phyloP scores from a whole-genome alignment of 2,888 invertebrate species.

The Ctena decussata region DNA sequence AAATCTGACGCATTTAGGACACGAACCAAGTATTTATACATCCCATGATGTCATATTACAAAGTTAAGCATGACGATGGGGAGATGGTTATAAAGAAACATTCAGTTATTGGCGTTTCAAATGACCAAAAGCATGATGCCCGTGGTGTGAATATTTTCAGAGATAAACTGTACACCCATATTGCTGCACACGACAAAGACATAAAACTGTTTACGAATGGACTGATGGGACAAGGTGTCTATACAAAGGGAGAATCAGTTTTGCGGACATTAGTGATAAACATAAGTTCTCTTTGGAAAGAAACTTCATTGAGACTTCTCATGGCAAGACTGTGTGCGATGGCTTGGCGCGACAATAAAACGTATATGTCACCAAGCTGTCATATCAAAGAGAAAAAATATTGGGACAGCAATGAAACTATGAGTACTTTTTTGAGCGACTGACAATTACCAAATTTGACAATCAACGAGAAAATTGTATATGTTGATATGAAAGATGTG shows the following conservation, averaged over 20 bases:
- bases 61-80: not conserved
- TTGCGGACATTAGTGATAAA: constrained; percentile 8
- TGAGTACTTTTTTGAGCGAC: too few relatives aligned
- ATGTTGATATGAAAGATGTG: too few relatives aligned
- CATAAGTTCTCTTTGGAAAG: too few relatives aligned
- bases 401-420: too few relatives aligned
- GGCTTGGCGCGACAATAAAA: too few relatives aligned
- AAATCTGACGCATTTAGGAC: constrained; percentile 24
- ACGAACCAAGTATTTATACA: constrained; percentile 33
- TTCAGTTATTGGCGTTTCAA: constrained; percentile 11
- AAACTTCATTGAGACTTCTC: too few relatives aligned
- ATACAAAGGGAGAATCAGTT: constrained; percentile 6
- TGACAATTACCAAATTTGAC: too few relatives aligned
- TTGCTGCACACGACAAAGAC: not conserved
- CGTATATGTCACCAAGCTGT: too few relatives aligned
- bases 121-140: constrained; percentile 31
- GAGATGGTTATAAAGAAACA: not conserved
- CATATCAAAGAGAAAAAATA: too few relatives aligned
- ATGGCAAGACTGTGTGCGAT: too few relatives aligned
- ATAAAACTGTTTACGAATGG: not conserved
- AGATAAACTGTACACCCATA: not conserved
- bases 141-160: constrained; percentile 15
- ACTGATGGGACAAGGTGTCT: constrained; percentile 3
- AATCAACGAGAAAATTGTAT: too few relatives aligned
- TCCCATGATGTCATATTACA: constrained; percentile 35